Base-by-base conservation (phyloP, 2,797 vertebrate genomes). In the Denticeps clupeoides region DNA sequence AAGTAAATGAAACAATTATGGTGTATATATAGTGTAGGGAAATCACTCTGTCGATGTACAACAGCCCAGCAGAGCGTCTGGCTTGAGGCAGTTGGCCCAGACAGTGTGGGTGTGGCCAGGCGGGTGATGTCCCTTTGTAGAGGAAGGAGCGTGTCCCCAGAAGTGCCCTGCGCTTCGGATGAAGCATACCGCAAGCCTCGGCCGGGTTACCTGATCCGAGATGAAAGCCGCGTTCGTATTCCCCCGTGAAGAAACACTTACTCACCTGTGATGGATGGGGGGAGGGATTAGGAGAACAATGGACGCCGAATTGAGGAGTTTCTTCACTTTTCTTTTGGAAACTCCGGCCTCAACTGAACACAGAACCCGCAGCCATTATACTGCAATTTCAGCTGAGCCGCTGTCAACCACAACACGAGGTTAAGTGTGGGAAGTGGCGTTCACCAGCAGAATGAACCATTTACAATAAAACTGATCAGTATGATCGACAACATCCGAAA, bases 161-260 rank as follows among this genome's bases (percentile, higher is more conserved):
- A 58, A 65, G 54, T 59, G 55, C 44, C 61, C 46, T 49, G 33
- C 61, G 56, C 59, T 58, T 70, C 46, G 41, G 64, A 38, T 24
- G 49, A 43, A 6, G 22, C 47, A n/a, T 37, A 3, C 4, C 6
- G 28, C 13, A 19, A 21, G 48, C 9, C n/a, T 6, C 15, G 12
- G n/a, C 45, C 38, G 41, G 4, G 84, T 75, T 68, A 83, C 68
- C 61, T 64, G 79, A 87, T 76, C 73, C 57, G 49, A 69, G 73
- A 68, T 80, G 58, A 83, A 83, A 79, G 74, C 71, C 65, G 47
- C 27, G 52, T 64, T 53, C 10, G 54, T 43, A 58, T 63, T 37
- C 45, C 48, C 28, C 41, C 56, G 44, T 56, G 52, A 49, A 62
- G 53, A 53, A 63, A 61, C 52, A 53, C 51, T 59, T 59, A 65